These are phyloP conservation scores for Spea bombifrons DNA, from an alignment of 2,113 vertebrate genomes.

Conservation along the genomic window DNA sequence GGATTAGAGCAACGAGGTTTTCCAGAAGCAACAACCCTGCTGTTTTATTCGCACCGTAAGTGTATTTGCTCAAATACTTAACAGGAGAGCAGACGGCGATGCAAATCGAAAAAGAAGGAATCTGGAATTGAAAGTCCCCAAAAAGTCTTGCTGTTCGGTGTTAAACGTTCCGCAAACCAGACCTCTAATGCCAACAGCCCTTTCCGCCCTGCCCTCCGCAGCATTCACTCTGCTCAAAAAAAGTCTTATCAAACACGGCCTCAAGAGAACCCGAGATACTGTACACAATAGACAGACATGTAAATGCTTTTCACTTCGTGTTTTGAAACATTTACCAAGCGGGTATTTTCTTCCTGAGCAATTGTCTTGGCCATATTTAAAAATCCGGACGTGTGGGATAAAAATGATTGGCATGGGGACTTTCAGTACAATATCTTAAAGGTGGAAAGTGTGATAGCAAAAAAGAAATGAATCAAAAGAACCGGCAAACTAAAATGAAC, in stretches of 20 bases:
- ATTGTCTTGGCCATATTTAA: neutral
- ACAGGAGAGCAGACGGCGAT: conserved; percentile 21
- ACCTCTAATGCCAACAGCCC: conserved; percentile 30
- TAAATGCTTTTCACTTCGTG: neutral
- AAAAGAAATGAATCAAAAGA: conserved; percentile 12
- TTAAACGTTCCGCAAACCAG: conserved; percentile 37
- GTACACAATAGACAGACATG: conserved; percentile 18
- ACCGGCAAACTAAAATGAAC: conserved; percentile 30
- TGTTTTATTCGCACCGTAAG: conserved; percentile 42
- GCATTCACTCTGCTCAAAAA: conserved; percentile 4
- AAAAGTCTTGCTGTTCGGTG: conserved; percentile 31
- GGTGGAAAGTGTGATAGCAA: conserved; percentile 36
- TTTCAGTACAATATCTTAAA: conserved; percentile 19
- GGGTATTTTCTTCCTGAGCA: conserved; percentile 3
- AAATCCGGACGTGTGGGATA: neutral
- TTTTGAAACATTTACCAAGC: conserved; percentile 18
- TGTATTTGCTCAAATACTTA: conserved; percentile 31
- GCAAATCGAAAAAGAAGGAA: conserved; percentile 33
- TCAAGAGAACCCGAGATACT: neutral
- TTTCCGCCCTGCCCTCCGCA: conserved; percentile 30
- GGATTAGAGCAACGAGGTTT: conserved; percentile 14
- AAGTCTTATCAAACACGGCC: neutral
- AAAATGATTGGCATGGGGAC: conserved; percentile 6
- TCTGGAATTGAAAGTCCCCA: conserved; percentile 19
- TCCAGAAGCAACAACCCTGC: conserved; percentile 25